These are phyloP conservation scores for Scaptomyza polygonia DNA, from an alignment of 2,888 invertebrate species.

Conservation along the genomic window DNA sequence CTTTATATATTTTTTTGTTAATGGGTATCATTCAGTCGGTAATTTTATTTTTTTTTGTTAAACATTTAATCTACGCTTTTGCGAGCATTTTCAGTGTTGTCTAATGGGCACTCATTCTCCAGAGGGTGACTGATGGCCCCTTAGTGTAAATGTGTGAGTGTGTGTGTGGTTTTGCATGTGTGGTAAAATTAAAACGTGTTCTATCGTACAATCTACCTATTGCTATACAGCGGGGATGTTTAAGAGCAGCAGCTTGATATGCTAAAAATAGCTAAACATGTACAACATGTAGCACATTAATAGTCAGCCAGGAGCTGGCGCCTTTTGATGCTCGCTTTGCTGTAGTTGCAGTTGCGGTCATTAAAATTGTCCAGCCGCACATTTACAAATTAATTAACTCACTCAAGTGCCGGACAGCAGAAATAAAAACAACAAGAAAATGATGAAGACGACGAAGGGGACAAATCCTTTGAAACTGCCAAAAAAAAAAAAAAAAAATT, in stretches of 20 bases:
- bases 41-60: neutral
- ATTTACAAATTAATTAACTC: conserved; percentile 56
- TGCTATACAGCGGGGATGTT: conserved; percentile 45
- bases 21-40: conserved; percentile 1
- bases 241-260: conserved; percentile 24
- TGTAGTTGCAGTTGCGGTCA: conserved; percentile 20
- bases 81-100: conserved; percentile 10
- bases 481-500: no score
- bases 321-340: conserved; percentile 13
- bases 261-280: conserved; percentile 49
- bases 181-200: conserved; percentile 82
- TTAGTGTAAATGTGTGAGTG: conserved; percentile 20
- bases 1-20: no score
- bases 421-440: conserved; percentile 5
- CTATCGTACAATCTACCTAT: conserved; percentile 81
- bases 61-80: neutral
- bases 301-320: conserved; percentile 3
- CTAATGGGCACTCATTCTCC: conserved; percentile 3
- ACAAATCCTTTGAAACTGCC: conserved; percentile 48
- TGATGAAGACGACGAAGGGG: neutral
- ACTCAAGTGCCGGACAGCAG: conserved; percentile 42
- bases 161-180: conserved; percentile 37
- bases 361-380: conserved; percentile 37
- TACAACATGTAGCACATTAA: conserved; percentile 43
- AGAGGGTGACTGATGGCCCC: conserved; percentile 32